These are phyloP conservation scores for Clarias laeviceps DNA, from an alignment of 2,797 vertebrate genomes.

Conservation along the genomic window DNA sequence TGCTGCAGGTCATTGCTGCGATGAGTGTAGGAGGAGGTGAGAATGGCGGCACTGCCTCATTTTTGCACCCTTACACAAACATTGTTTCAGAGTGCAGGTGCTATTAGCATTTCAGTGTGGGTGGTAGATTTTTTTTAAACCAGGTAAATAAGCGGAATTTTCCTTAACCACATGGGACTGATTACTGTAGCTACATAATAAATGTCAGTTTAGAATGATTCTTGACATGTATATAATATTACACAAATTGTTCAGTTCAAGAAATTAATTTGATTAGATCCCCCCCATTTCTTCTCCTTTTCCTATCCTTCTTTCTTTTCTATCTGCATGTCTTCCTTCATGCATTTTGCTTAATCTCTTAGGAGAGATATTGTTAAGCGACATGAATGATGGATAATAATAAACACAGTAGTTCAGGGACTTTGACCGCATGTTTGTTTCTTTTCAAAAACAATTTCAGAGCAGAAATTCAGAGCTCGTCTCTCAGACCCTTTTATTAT, in stretches of 20 bases:
- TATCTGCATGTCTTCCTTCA: neutral
- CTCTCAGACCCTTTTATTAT: slow-evolving; percentile 48
- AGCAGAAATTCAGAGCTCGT: slow-evolving; percentile 20
- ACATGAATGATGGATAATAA: slow-evolving; percentile 23
- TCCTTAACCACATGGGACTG: slow-evolving; percentile 33
- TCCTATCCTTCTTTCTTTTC: neutral
- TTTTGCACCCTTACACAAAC: slow-evolving; percentile 80
- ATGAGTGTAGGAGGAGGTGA: slow-evolving; percentile 84
- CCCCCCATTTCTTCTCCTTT: neutral
- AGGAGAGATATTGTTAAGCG: neutral
- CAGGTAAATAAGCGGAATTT: slow-evolving; percentile 75
- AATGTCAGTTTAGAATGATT: slow-evolving; percentile 30
- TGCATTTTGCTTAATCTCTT: slow-evolving; percentile 12
- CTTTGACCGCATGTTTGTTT: slow-evolving; percentile 37
- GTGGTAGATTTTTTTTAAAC: slow-evolving; percentile 66
- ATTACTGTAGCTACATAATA: slow-evolving; percentile 30
- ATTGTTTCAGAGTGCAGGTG: slow-evolving; percentile 76
- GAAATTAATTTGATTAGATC: neutral
- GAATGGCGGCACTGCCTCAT: slow-evolving; percentile 68
- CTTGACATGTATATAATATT: slow-evolving; percentile 32
- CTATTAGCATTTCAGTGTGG: slow-evolving; percentile 82
- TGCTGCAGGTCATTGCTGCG: slow-evolving; percentile 75
- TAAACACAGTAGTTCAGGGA: slow-evolving; percentile 22
- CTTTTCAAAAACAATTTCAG: slow-evolving; percentile 34
- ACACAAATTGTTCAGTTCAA: slow-evolving; percentile 1